A percentile compares a stretch with the other conserved stretches of the same genome.
phyloP scores from a whole-genome alignment of 1,140 invertebrate species.

The Sycophaga agraensis region DNA sequence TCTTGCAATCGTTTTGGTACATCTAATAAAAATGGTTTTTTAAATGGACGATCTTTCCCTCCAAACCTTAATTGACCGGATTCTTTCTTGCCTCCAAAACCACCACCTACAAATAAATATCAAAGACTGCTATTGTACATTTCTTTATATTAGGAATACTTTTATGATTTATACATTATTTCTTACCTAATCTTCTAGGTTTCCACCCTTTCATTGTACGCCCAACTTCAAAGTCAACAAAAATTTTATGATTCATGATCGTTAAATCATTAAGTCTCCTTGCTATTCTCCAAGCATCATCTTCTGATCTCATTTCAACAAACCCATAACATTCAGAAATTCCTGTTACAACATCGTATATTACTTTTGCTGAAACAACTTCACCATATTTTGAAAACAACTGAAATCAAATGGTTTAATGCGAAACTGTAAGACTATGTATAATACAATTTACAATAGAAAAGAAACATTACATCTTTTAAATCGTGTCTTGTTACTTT shows the following conservation, averaged over 20 bases:
- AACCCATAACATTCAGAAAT: constrained; percentile 83
- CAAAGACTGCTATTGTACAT: background rate
- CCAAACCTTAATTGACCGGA: constrained; percentile 88
- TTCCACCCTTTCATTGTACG: constrained; percentile 75
- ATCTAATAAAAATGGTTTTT: constrained; percentile 60
- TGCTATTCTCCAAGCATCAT: constrained; percentile 65
- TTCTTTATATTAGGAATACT: too few species aligned
- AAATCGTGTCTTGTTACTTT: constrained; percentile 63
- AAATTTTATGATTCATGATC: constrained; percentile 64
- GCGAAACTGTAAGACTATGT: too few species aligned
- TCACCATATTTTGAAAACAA: constrained; percentile 70
- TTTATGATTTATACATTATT: too few species aligned
- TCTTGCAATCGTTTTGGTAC: too few species aligned
- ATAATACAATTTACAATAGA: background rate
- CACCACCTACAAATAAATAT: constrained; percentile 64
- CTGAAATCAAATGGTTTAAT: too few species aligned
- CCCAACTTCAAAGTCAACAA: constrained; percentile 71
- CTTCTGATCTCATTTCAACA: constrained; percentile 72
- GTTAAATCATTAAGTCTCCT: constrained; percentile 60
- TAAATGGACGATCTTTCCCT: constrained; percentile 74
- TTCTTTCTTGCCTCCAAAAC: constrained; percentile 84
- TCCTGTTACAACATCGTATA: constrained; percentile 81
- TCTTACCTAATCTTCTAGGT: constrained; percentile 72
- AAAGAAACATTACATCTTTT: constrained; percentile 40
- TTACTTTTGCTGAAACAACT: constrained; percentile 68